Percentiles rank a stretch among this genome's conserved stretches.
Conservation (phyloP, 2,888 invertebrate species). For the Protophormia terraenovae region DNA sequence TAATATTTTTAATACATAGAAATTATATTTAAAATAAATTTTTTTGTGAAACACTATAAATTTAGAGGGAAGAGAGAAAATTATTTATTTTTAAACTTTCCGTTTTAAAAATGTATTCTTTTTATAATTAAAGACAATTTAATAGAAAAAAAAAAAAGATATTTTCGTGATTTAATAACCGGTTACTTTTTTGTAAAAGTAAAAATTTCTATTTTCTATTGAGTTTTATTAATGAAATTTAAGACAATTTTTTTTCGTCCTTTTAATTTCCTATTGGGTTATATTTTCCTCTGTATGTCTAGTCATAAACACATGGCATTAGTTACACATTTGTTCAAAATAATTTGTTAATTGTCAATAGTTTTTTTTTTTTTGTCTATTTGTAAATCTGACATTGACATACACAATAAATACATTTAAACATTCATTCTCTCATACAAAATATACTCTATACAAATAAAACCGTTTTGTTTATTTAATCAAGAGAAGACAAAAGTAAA, state of each 20-base stretch:
- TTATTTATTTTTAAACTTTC: too few relatives aligned
- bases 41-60: too few relatives aligned
- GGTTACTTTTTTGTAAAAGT: not conserved
- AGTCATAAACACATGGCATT: not conserved
- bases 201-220: not conserved
- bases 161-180: not conserved
- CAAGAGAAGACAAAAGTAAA: slow-evolving; percentile 18
- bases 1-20: too few relatives aligned
- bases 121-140: too few relatives aligned
- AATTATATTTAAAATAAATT: too few relatives aligned
- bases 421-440: not conserved
- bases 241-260: too few relatives aligned
- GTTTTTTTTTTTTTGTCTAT: not conserved
- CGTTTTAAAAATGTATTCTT: too few relatives aligned
- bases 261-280: not conserved
- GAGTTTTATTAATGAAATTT: too few relatives aligned
- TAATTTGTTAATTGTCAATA: slow-evolving; percentile 24
- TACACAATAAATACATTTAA: slow-evolving; percentile 14
- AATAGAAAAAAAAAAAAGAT: too few relatives aligned
- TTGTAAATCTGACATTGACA: slow-evolving; percentile 52
- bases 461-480: slow-evolving; percentile 31
- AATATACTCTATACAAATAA: not conserved
- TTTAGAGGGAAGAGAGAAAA: too few relatives aligned
- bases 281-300: not conserved
- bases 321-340: slow-evolving; percentile 26